Base-by-base conservation (phyloP, 2,888 invertebrate species). In the Lithosia quadra region DNA sequence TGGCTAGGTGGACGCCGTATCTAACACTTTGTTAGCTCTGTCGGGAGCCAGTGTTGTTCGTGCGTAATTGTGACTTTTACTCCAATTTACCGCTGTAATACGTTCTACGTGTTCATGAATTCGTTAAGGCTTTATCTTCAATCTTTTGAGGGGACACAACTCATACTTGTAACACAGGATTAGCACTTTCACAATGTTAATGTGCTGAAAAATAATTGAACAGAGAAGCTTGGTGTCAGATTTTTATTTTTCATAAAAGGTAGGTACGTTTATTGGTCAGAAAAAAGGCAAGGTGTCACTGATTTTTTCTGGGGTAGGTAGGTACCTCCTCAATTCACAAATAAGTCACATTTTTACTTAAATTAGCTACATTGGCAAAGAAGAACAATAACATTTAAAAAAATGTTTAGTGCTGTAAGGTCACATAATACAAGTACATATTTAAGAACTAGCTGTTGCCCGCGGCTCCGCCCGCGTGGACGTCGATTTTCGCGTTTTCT, bases 21-120 rank as follows among this genome's bases (percentile, higher is more conserved):
- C 89, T 86, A 86, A 83, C 78, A 81, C 85, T 84, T 87, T 84
- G 82, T 84, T 86, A 87, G 79, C 80, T 86, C 84, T 86, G 68
- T 73, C 65, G 72, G 67, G 67, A 64, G 64, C 68, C 61, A 43
- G 43, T 74, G 74, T 79, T 79, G 79, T 73, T 72, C 71, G 71
- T 75, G 72, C 75, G 75, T 81, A 81, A 82, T 82, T 82, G 76
- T 65, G 43, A 68, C 76, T 76, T 74, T 77, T 69, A 74, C 66
- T 80, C 57, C 70, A 75, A 76, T 74, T 81, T 73, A 77, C 69
- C 71, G 63, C 61, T 69, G 67, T 68, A 71, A 65, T 66, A 65
- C 67, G 68, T 65, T 63, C 65, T 71, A 67, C 78, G 74, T 68
- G 77, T 72, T 69, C 69, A 78, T 78, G 79, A 78, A 78, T 79